Percentiles rank a stretch among this genome's conserved stretches.
These are phyloP conservation scores for Callyntrura guangdongensis DNA, from an alignment of 2,888 invertebrate species.

Conservation along the genomic window DNA sequence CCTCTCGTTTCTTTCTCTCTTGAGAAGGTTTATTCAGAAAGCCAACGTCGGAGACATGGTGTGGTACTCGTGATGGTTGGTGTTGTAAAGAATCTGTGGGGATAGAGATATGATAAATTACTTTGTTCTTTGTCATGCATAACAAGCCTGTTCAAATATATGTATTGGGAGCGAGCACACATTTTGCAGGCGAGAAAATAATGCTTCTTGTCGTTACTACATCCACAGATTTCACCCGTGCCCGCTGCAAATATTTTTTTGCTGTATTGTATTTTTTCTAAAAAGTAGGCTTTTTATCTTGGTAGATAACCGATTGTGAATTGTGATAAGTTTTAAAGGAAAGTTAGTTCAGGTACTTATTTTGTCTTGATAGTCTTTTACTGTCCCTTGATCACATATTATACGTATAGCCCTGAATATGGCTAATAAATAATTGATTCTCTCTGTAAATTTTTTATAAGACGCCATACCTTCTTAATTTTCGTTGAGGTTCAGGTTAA, in stretches of 20 bases:
- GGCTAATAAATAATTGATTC: slow-evolving; percentile 48
- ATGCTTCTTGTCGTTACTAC: slow-evolving; percentile 7
- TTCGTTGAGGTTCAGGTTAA: no score
- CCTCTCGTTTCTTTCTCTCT: no score
- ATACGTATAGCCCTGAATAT: background rate
- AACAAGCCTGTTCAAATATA: slow-evolving; percentile 38
- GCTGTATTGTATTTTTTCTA: background rate
- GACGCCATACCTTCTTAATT: background rate
- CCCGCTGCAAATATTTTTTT: slow-evolving; percentile 8
- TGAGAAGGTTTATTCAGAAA: background rate
- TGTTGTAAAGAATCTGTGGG: slow-evolving; percentile 23
- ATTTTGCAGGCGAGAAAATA: background rate
- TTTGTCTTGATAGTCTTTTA: background rate
- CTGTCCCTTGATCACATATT: slow-evolving; percentile 22
- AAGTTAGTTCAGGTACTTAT: no score
- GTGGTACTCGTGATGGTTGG: background rate
- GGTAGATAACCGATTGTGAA: no score
- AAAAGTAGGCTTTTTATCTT: background rate
- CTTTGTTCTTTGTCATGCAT: slow-evolving; percentile 58
- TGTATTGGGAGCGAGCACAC: slow-evolving; percentile 21
- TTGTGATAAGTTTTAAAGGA: no score
- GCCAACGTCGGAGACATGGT: slow-evolving; percentile 27
- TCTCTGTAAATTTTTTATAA: slow-evolving; percentile 18
- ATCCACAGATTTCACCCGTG: background rate
- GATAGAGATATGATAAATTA: slow-evolving; percentile 63